Conservation (phyloP, 2,797 vertebrate genomes). For the Neosilurus mollespiculum region DNA sequence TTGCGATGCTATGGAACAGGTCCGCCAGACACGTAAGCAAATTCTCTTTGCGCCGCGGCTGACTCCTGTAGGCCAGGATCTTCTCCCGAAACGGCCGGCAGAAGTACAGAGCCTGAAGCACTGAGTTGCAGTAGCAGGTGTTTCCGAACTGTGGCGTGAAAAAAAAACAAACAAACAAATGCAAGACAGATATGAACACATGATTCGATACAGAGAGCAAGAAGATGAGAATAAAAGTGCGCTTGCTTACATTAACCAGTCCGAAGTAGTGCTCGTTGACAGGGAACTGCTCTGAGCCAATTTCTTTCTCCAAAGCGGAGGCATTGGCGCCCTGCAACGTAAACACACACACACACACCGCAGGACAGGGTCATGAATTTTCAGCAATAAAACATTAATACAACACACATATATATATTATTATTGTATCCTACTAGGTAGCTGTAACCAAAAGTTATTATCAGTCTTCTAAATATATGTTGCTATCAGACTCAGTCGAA, state of each 20-base stretch:
- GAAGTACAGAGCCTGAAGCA: slow-evolving; percentile 95
- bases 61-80: slow-evolving; percentile 93
- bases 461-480: not conserved
- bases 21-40: slow-evolving; percentile 94
- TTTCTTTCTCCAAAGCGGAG: slow-evolving; percentile 89
- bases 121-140: slow-evolving; percentile 99
- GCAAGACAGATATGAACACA: not conserved
- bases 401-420: no score
- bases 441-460: not conserved
- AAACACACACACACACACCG: slow-evolving; percentile 12
- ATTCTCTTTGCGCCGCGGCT: slow-evolving; percentile 96
- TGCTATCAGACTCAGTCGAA: not conserved
- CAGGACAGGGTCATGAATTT: not conserved
- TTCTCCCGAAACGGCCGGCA: slow-evolving; percentile 96
- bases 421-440: not conserved
- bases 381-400: not conserved
- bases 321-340: slow-evolving; percentile 82
- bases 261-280: slow-evolving; percentile 87
- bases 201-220: not conserved
- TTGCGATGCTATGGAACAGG: slow-evolving; percentile 96
- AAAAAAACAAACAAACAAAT: not conserved
- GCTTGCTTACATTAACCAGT: slow-evolving; percentile 79
- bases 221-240: not conserved
- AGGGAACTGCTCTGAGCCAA: slow-evolving; percentile 86
- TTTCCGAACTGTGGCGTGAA: slow-evolving; percentile 84